Percentiles rank a stretch among this genome's conserved stretches.
phyloP scores from a whole-genome alignment of 2,797 vertebrate genomes.

The Epinephelus coioides region DNA sequence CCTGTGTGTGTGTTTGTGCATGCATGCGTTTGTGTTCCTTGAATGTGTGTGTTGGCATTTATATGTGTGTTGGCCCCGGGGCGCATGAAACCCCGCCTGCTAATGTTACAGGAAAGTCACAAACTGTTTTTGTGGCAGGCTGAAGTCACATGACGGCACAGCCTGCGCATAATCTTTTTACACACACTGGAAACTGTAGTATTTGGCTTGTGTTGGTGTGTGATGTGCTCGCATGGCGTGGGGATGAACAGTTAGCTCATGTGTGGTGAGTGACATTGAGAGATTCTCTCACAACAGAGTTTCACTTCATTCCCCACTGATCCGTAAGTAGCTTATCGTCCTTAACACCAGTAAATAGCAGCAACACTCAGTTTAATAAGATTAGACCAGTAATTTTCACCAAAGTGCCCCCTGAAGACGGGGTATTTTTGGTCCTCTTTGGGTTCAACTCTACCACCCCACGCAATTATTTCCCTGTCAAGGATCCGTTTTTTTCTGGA shows the following conservation, averaged over 20 bases:
- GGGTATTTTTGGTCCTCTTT: slow-evolving; percentile 37
- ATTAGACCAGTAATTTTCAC: slow-evolving; percentile 65
- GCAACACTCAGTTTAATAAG: slow-evolving; percentile 62
- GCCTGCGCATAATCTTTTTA: slow-evolving; percentile 65
- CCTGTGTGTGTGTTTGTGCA: slow-evolving; percentile 44
- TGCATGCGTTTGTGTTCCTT: slow-evolving; percentile 59
- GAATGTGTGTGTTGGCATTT: slow-evolving; percentile 66
- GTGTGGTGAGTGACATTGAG: slow-evolving; percentile 57
- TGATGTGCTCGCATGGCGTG: slow-evolving; percentile 27
- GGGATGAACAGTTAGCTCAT: slow-evolving; percentile 54
- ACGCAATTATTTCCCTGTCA: slow-evolving; percentile 48
- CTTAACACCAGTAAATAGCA: slow-evolving; percentile 69
- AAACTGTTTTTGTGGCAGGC: slow-evolving; percentile 74
- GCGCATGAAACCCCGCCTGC: slow-evolving; percentile 57
- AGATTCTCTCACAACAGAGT: slow-evolving; percentile 46
- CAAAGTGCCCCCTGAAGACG: slow-evolving; percentile 57
- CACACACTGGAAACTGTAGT: slow-evolving; percentile 60
- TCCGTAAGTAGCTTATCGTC: slow-evolving; percentile 65
- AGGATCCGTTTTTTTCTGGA: slow-evolving; percentile 38
- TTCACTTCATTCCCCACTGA: slow-evolving; percentile 47
- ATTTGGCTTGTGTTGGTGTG: slow-evolving; percentile 54
- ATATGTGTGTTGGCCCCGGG: slow-evolving; percentile 61
- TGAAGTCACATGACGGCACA: slow-evolving; percentile 75
- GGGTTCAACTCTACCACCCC: slow-evolving; percentile 26
- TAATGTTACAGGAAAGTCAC: slow-evolving; percentile 74